Conservation (phyloP, 2,797 vertebrate genomes). For the Acanthurus lineatus region DNA sequence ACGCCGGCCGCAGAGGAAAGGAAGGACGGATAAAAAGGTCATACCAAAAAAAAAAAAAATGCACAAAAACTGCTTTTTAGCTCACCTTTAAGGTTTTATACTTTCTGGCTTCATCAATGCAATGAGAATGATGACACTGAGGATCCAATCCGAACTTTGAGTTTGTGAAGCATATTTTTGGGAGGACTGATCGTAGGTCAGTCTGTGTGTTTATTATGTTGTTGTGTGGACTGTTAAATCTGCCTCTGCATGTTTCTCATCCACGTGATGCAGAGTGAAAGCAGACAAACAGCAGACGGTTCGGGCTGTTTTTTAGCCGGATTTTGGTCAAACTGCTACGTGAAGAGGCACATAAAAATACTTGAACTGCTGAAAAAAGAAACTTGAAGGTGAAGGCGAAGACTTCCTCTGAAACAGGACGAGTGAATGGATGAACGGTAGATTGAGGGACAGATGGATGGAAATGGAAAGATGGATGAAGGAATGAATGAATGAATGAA, state of each 20-base stretch:
- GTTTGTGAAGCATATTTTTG: neutral
- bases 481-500: neutral
- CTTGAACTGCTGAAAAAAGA: neutral
- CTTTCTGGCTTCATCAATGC: neutral
- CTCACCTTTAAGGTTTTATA: constrained; percentile 10
- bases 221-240: neutral
- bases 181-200: neutral
- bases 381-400: too few relatives aligned
- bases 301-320: too few relatives aligned
- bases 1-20: fast-evolving
- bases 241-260: constrained; percentile 2
- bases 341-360: neutral
- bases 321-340: neutral
- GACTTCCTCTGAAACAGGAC: too few relatives aligned
- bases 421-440: too few relatives aligned
- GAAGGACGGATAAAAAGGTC: neutral
- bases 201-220: too few relatives aligned
- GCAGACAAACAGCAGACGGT: neutral
- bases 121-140: too few relatives aligned
- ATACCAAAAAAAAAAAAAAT: neutral
- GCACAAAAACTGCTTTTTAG: neutral
- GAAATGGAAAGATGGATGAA: neutral
- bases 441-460: too few relatives aligned
- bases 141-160: constrained; percentile 8
- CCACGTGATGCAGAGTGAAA: neutral